phyloP scores from a whole-genome alignment of 2,888 invertebrate genomes.

The Odontocerum albicorne region DNA sequence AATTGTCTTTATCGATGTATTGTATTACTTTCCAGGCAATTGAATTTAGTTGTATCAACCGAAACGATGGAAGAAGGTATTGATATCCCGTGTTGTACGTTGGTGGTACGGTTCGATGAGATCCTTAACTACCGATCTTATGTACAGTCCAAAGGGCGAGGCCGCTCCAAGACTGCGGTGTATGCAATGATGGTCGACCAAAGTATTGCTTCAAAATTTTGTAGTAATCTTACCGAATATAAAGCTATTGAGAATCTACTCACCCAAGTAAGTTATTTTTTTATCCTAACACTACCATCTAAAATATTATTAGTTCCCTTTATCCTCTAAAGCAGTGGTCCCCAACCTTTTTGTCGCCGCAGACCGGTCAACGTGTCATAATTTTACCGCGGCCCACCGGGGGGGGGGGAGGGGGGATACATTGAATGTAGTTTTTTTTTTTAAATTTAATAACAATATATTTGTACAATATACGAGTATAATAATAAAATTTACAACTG shows the following conservation, averaged over 20 bases:
- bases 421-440: too few relatives aligned
- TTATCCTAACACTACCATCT: not conserved
- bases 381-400: too few relatives aligned
- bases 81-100: constrained; percentile 79
- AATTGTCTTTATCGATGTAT: too few relatives aligned
- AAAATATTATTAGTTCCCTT: too few relatives aligned
- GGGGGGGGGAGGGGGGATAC: too few relatives aligned
- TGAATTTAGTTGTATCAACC: constrained; percentile 57
- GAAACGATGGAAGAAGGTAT: constrained; percentile 90
- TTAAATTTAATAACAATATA: too few relatives aligned
- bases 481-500: too few relatives aligned
- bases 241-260: constrained; percentile 58
- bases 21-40: constrained; percentile 49
- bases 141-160: constrained; percentile 81
- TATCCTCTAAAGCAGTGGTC: too few relatives aligned
- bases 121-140: constrained; percentile 78
- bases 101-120: constrained; percentile 75
- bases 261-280: constrained; percentile 49
- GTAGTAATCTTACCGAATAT: constrained; percentile 48
- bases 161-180: constrained; percentile 46
- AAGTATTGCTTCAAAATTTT: constrained; percentile 41
- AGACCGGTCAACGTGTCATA: too few relatives aligned
- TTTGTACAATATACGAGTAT: too few relatives aligned
- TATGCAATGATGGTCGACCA: constrained; percentile 59
- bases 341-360: too few relatives aligned